Evolutionary conservation across 2,888 invertebrate species (phyloP), one percentile per base, ranked within the genome.

Genomic region (Brenthis hecate): DNA sequence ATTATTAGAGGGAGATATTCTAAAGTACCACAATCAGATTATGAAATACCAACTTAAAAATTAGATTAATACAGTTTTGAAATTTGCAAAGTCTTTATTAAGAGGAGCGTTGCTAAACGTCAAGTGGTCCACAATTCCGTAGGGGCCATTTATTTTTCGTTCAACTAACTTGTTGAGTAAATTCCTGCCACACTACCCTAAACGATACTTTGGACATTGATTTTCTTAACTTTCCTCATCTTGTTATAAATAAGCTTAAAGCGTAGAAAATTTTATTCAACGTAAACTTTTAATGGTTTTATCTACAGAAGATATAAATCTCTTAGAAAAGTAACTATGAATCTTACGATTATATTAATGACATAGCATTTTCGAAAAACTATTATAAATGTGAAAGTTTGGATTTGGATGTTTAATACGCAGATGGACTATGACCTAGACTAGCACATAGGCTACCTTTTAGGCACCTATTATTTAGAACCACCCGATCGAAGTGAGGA

Each of bases 121-220:
- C 47, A 43, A 43, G 47, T 47, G 58, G 47, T 60, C 48, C 23
- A 48, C 58, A 60, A 43, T 60, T 48, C 16, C 14, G 32, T 56
- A 56, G 48, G 14, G 53, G 56, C 51, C 51, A 61, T 62, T 65
- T 65, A 65, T 61, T 62, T 63, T 48, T 43, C 36, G 36, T 43
- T 43, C 11, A 51, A 48, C 57, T 19, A 60, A 66, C 57, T 66
- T 62, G 16, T n/a, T 32, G 28, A 19, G 50, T 32, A 43, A 43
- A 43, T 51, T 66, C 53, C 57, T 62, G 66, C 56, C 11, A 53
- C 51, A 61, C 16, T 50, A 32, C 48, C 62, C 56, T 19, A 47
- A 47, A 51, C 69, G 48, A 62, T 69, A 69, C 61, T 66, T 48
- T 19, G 56, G 47, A 58, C 57, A 66, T 66, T 57, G 65, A 69